Base-by-base conservation (phyloP, 2,113 vertebrate species). In the Paramormyrops kingsleyae region DNA sequence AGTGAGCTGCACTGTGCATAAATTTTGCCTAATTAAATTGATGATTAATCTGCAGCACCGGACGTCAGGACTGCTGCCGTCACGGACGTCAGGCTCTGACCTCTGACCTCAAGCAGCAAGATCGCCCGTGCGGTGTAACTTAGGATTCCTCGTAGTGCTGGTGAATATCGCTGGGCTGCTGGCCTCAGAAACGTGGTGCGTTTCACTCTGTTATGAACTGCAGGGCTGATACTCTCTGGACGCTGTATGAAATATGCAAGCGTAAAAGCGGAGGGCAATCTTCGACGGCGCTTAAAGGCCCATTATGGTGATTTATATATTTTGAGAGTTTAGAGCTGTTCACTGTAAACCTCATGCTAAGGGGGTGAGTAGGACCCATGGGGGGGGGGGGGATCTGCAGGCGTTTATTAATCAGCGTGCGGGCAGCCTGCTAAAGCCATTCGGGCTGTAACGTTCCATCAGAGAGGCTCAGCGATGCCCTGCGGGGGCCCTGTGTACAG, bases 261-360 rank as follows among this genome's bases (percentile, higher is more conserved):
- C 27, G 44, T 90, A 74, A 90, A 88, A 88, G 89, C 27, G 88
- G 50, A 49, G 53, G 85, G 89, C 90, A 39, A 52, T 89, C 89
- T 83, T 77, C 31, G 88, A 89, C 80, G 88, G 90, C 49, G 83
- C 92, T 91, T 91, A 74, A 88, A 77, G 91, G 35, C 87, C 89
- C 53, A 88, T 92, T 92, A 92, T 93, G 87, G 62, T 92, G 92
- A 93, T 94, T 92, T 91, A 92, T 92, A 91, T 88, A 35, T 88
- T 87, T 70, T 85, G 84, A 91, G 89, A 90, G 91, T 42, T 49
- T 52, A 89, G 89, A 80, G 90, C 89, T 92, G 90, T 53, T 87
- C 62, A 91, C 92, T 84, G 91, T 93, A 93, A 93, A 94, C 92
- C 90, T 91, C 89, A 92, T 87, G 93, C 94, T 90, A 27, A 89